phyloP scores from a whole-genome alignment of 35 echinoderm and acorn worm species.

The Amphiura filiformis region DNA sequence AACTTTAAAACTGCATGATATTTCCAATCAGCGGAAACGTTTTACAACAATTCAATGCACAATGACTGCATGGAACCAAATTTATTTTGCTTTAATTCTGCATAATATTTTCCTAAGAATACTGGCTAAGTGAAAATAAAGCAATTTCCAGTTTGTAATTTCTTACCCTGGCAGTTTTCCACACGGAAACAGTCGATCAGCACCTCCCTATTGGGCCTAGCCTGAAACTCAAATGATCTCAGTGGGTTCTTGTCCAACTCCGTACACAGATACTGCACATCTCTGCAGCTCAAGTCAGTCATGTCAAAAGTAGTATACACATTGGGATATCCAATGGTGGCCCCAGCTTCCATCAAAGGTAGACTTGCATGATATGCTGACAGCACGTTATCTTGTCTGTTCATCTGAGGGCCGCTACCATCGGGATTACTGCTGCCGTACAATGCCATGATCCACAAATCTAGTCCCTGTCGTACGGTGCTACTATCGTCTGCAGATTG shows the following conservation, averaged over 20 bases:
- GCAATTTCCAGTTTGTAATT: too few species aligned
- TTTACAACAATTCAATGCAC: too few species aligned
- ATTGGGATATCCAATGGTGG: constrained; percentile 36
- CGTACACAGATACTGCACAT: constrained; percentile 70
- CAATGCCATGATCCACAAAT: constrained; percentile 76
- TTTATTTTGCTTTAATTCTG: too few species aligned
- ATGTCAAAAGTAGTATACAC: constrained; percentile 66
- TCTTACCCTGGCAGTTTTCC: constrained; percentile 70
- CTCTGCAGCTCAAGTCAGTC: constrained; percentile 53
- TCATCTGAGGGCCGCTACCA: constrained; percentile 54
- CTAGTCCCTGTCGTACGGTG: constrained; percentile 39
- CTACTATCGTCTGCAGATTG: constrained; percentile 42
- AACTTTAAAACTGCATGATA: too few species aligned
- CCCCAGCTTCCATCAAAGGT: constrained; percentile 40
- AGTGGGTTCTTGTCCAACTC: constrained; percentile 62
- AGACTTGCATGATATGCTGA: constrained; percentile 55
- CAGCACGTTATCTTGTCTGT: constrained; percentile 51
- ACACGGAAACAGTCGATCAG: constrained; percentile 69
- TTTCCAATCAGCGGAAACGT: too few species aligned
- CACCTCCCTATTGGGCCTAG: constrained; percentile 66
- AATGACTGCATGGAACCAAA: too few species aligned
- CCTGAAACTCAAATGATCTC: constrained; percentile 46
- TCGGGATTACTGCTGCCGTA: constrained; percentile 50
- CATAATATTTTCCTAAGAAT: too few species aligned
- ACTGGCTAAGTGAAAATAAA: too few species aligned